Percentiles rank a stretch among this genome's conserved stretches.
These are phyloP conservation scores for Lepidochitona cinerea DNA, from an alignment of 2,888 invertebrate genomes.

Conservation along the genomic window DNA sequence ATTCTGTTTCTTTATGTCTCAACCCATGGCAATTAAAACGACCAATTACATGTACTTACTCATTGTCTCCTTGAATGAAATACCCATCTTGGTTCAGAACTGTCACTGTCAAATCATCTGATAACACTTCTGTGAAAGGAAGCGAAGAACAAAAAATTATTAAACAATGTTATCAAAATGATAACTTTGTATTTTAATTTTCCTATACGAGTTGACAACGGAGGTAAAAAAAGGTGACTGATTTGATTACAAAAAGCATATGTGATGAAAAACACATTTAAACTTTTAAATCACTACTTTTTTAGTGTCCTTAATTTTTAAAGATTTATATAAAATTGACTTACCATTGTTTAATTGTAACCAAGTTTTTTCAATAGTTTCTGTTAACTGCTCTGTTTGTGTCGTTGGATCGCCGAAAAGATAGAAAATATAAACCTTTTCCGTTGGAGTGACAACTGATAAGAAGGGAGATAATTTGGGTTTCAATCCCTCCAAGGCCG, in stretches of 20 bases:
- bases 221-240: no score
- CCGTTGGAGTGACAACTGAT: background rate
- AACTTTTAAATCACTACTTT: no score
- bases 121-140: background rate
- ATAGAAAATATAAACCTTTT: background rate
- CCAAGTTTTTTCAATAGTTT: background rate
- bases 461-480: background rate
- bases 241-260: no score
- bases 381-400: background rate
- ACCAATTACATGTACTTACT: background rate
- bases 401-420: background rate
- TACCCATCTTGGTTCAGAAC: background rate
- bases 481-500: background rate
- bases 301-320: no score
- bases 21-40: no score
- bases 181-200: no score
- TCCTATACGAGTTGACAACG: no score
- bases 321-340: no score
- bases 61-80: background rate
- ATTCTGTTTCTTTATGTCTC: no score
- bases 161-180: no score
- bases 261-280: no score
- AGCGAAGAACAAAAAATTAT: no score
- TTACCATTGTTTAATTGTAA: background rate
- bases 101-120: background rate